These are phyloP conservation scores for Epsilonema sp. DNA, from an alignment of 2,888 invertebrate genomes.

Conservation along the genomic window DNA sequence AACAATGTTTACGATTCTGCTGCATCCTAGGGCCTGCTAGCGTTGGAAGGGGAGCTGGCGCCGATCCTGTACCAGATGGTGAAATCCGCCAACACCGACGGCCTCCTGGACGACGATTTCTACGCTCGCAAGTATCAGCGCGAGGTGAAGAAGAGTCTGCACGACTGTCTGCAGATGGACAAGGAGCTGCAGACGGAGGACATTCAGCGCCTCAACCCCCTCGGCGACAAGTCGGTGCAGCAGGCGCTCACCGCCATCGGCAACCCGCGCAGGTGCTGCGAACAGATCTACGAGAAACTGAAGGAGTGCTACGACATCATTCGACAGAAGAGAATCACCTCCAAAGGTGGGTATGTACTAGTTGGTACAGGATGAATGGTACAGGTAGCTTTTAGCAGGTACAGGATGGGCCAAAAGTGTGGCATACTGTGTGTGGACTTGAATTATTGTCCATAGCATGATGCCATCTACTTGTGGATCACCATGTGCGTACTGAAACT, in stretches of 20 bases:
- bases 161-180: slow-evolving; percentile 74
- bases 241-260: slow-evolving; percentile 78
- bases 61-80: slow-evolving; percentile 98
- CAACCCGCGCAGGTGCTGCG: slow-evolving; percentile 76
- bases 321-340: background rate
- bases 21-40: slow-evolving; percentile 62
- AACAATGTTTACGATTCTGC: no score
- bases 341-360: background rate
- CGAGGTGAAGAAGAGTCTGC: slow-evolving; percentile 24
- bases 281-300: slow-evolving; percentile 64
- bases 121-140: slow-evolving; percentile 44
- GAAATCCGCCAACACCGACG: slow-evolving; percentile 81
- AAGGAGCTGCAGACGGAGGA: slow-evolving; percentile 65
- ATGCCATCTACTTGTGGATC: background rate
- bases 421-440: no score
- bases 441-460: no score
- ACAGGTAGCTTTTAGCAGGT: no score
- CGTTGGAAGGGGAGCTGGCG: slow-evolving; percentile 89
- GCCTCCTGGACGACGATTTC: slow-evolving; percentile 82
- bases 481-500: background rate
- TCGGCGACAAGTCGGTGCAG: slow-evolving; percentile 50
- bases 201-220: slow-evolving; percentile 41
- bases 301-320: no score
- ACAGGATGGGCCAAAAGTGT: no score
- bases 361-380: no score